These are phyloP conservation scores for Microplitis deprimator DNA, from an alignment of 2,888 invertebrate genomes.

Conservation along the genomic window DNA sequence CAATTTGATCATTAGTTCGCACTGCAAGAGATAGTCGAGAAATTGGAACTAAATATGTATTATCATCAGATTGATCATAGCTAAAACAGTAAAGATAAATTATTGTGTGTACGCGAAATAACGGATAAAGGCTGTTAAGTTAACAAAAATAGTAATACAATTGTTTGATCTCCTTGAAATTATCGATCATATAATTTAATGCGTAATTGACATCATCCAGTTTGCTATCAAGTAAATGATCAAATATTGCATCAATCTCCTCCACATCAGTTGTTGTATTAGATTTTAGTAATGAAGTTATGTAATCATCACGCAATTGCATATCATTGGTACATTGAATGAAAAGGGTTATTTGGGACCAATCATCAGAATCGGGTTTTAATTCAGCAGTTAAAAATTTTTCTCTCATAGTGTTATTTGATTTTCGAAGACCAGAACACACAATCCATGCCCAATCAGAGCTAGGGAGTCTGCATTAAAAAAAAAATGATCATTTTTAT, in stretches of 20 bases:
- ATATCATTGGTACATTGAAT: neutral
- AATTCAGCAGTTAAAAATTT: neutral
- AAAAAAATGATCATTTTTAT: neutral
- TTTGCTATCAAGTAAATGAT: neutral
- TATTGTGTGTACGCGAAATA: too few relatives aligned
- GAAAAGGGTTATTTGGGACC: neutral
- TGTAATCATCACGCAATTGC: neutral
- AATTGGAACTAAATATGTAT: too few relatives aligned
- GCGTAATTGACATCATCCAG: neutral
- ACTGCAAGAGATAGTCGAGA: too few relatives aligned
- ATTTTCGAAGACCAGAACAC: slow-evolving; percentile 69
- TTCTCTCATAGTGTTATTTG: slow-evolving; percentile 50
- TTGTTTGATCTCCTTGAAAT: neutral
- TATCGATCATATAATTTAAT: neutral
- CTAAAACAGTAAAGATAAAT: too few relatives aligned
- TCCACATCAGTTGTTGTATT: neutral
- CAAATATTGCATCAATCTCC: neutral
- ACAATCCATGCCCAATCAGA: slow-evolving; percentile 58
- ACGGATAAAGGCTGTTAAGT: too few relatives aligned
- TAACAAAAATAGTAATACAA: neutral
- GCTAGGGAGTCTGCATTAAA: neutral
- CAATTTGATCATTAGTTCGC: too few relatives aligned
- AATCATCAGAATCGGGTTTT: too few relatives aligned
- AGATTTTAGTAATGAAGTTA: neutral
- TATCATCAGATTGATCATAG: too few relatives aligned